phyloP scores from a whole-genome alignment of 2,113 vertebrate genomes.

The Etheostoma cragini region DNA sequence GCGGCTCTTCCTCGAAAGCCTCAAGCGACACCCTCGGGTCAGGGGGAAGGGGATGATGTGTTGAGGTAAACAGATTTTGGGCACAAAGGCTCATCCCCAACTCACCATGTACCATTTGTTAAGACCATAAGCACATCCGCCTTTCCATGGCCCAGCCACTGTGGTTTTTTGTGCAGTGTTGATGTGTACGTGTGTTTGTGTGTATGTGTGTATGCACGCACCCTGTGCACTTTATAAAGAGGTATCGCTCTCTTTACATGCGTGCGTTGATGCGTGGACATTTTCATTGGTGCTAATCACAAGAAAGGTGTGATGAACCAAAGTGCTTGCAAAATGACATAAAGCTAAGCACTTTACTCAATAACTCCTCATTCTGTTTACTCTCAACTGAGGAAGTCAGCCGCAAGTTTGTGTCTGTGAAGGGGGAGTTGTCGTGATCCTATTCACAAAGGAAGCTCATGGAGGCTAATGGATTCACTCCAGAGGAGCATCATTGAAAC shows the following conservation, averaged over 20 bases:
- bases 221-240: conserved; percentile 79
- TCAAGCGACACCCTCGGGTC: conserved; percentile 40
- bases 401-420: conserved; percentile 33
- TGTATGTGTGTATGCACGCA: conserved; percentile 51
- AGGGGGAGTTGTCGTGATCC: conserved; percentile 27
- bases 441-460: conserved; percentile 4
- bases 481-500: conserved; percentile 29
- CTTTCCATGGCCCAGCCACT: conserved; percentile 79
- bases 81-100: conserved; percentile 59
- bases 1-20: conserved; percentile 46
- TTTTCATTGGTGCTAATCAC: conserved; percentile 82
- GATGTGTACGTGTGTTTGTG: conserved; percentile 59
- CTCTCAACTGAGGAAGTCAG: conserved; percentile 28
- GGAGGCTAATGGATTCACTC: conserved; percentile 16
- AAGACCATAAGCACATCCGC: conserved; percentile 79
- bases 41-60: conserved; percentile 45
- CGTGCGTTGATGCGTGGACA: conserved; percentile 74
- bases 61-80: conserved; percentile 70
- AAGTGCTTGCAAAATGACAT: conserved; percentile 78
- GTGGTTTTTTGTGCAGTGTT: conserved; percentile 78
- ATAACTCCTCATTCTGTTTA: conserved; percentile 56
- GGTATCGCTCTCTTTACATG: conserved; percentile 74
- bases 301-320: conserved; percentile 68
- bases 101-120: conserved; percentile 75
- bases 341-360: conserved; percentile 79